These are phyloP conservation scores for Drosophila varians DNA, from an alignment of 1,140 invertebrate species.

Conservation along the genomic window DNA sequence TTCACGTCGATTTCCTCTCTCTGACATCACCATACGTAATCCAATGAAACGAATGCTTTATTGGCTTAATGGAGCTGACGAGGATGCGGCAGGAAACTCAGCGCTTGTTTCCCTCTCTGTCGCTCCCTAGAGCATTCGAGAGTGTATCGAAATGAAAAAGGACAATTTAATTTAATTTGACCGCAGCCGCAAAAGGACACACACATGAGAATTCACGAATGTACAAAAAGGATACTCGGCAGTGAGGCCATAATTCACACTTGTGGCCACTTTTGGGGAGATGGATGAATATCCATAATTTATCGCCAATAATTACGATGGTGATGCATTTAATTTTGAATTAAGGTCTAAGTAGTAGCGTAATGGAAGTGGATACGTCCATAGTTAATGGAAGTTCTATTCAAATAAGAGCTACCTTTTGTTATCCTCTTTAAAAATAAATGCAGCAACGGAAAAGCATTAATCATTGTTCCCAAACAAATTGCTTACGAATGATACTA, in stretches of 20 bases:
- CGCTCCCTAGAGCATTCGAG: slow-evolving; percentile 62
- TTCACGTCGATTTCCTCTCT: not conserved
- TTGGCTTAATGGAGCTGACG: slow-evolving; percentile 77
- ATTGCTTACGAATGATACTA: slow-evolving; percentile 59
- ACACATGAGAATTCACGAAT: slow-evolving; percentile 16
- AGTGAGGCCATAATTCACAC: slow-evolving; percentile 72
- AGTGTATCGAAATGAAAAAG: slow-evolving; percentile 81
- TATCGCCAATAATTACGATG: slow-evolving; percentile 74
- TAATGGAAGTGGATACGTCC: no score
- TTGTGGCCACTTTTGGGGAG: slow-evolving; percentile 51
- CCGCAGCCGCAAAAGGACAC: slow-evolving; percentile 44
- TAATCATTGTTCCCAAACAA: slow-evolving; percentile 71
- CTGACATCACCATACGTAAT: slow-evolving; percentile 76
- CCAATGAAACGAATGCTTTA: slow-evolving; percentile 82
- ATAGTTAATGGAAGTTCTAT: no score
- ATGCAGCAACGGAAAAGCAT: slow-evolving; percentile 23
- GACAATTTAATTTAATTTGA: slow-evolving; percentile 81
- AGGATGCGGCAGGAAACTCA: slow-evolving; percentile 32
- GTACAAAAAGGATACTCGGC: slow-evolving; percentile 50
- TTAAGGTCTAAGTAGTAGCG: no score
- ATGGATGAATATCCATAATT: slow-evolving; percentile 52
- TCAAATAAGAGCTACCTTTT: not conserved
- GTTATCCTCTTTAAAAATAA: not conserved
- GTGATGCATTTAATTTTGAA: slow-evolving; percentile 81
- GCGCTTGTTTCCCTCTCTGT: slow-evolving; percentile 1